These are phyloP conservation scores for Mythimna pallens DNA, from an alignment of 2,888 invertebrate species.

Conservation along the genomic window DNA sequence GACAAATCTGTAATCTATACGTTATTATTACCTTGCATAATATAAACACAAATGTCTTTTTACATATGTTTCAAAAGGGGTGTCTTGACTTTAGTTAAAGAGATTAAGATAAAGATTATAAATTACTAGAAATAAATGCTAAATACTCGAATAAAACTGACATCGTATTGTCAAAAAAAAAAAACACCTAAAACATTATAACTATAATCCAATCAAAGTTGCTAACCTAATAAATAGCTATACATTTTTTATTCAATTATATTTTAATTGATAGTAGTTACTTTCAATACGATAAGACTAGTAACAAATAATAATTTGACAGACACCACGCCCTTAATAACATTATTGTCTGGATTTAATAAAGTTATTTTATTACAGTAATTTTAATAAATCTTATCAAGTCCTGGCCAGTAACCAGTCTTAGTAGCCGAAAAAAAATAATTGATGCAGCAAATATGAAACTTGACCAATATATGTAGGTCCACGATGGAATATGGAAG, in stretches of 20 bases:
- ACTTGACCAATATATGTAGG: not conserved
- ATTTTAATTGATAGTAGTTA: constrained; percentile 11
- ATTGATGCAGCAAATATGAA: constrained; percentile 16
- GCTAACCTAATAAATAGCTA: not conserved
- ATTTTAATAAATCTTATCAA: constrained; percentile 46
- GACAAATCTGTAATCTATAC: no score
- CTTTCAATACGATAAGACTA: constrained; percentile 15
- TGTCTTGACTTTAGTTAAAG: not conserved
- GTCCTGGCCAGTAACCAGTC: not conserved
- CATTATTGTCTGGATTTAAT: constrained; percentile 36
- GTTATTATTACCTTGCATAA: no score
- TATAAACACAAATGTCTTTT: no score
- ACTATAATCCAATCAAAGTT: constrained; percentile 7
- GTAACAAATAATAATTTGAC: constrained; percentile 33
- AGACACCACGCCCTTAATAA: constrained; percentile 43
- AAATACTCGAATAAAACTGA: not conserved
- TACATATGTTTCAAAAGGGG: no score
- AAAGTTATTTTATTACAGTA: constrained; percentile 33
- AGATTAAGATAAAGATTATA: not conserved
- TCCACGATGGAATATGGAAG: not conserved
- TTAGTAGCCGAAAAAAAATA: constrained; percentile 32
- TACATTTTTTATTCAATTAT: constrained; percentile 21
- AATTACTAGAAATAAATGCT: not conserved
- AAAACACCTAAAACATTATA: not conserved
- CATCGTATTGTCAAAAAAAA: not conserved